Conservation (phyloP, 2,797 vertebrate genomes). For the Clarias fuscus region DNA sequence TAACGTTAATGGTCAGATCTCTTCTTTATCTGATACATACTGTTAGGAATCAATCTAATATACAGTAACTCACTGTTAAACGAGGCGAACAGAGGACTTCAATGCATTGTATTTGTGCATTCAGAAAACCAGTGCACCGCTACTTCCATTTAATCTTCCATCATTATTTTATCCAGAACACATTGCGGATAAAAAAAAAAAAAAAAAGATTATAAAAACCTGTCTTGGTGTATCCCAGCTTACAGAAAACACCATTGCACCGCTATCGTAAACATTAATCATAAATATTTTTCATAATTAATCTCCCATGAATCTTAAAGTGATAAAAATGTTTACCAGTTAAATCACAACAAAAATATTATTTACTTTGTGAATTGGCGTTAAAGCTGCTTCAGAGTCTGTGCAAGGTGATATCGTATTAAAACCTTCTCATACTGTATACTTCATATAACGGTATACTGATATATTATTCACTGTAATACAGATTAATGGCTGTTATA, state of each 20-base stretch:
- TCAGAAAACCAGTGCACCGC: background rate
- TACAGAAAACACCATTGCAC: background rate
- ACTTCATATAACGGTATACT: background rate
- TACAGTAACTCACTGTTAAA: background rate
- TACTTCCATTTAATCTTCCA: background rate
- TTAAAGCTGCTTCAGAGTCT: slow-evolving; percentile 7
- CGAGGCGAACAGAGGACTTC: background rate
- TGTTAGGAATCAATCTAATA: background rate
- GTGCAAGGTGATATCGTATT: background rate
- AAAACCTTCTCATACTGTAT: slow-evolving; percentile 15
- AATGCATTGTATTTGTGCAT: background rate
- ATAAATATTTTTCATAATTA: background rate
- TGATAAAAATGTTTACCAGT: background rate
- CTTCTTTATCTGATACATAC: background rate
- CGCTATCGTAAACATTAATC: background rate
- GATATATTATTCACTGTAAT: slow-evolving; percentile 26
- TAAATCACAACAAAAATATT: slow-evolving; percentile 1
- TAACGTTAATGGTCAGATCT: background rate
- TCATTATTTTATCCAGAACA: background rate
- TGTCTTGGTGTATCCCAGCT: background rate
- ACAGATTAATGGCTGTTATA: slow-evolving; percentile 23
- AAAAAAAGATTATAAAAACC: background rate
- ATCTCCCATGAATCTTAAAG: background rate
- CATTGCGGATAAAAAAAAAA: background rate
- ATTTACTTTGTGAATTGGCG: background rate